Base-by-base conservation (phyloP, 2,113 vertebrate genomes). In the Mobula birostris region DNA sequence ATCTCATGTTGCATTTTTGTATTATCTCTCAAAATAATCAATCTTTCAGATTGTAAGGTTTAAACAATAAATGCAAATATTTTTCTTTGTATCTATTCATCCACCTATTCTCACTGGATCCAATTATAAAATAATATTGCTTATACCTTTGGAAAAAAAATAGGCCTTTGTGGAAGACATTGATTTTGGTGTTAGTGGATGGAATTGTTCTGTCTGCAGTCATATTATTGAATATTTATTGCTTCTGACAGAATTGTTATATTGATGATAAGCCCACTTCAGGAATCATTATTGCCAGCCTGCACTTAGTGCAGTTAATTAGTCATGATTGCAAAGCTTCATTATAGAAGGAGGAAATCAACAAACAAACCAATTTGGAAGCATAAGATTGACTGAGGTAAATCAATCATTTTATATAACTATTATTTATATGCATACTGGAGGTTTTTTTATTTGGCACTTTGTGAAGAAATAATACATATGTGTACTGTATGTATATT, bases 71-170 rank as follows among this genome's bases (percentile, higher is more conserved):
- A 74, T 93, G 61, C 12, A 93, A 74, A 93, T 70, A 48, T 76
- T 56, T 93, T 93, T 48, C 32, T 92, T 91, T 92, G 90, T 68
- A 68, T 32, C 5, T 93, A 29, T 48, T n/a, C 21, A 91, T 61
- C 58, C 17, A 4, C 19, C 66, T 74, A 93, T 32, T 40, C 70
- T 93, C 91, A 56, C 40, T 15, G 91, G 70, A 17, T 93, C 91
- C 74, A 93, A 93, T 93, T 93, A 93, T 74, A 74, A 93, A 56
- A 48, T 36, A 91, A 68, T 93, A 40, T 36, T 93, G 70, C 48
- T 56, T 48, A 93, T 48, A 93, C 48, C 36, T 48, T 8, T 48
- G 72, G 11, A 93, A 74, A 74, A 74, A 70, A 74, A 74, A 74
- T 56, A 36, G 61, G 36, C 14, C 19, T 74, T 48, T 56, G 19